Conservation (phyloP, 1,140 invertebrate species). For the Danaus melanippus region DNA sequence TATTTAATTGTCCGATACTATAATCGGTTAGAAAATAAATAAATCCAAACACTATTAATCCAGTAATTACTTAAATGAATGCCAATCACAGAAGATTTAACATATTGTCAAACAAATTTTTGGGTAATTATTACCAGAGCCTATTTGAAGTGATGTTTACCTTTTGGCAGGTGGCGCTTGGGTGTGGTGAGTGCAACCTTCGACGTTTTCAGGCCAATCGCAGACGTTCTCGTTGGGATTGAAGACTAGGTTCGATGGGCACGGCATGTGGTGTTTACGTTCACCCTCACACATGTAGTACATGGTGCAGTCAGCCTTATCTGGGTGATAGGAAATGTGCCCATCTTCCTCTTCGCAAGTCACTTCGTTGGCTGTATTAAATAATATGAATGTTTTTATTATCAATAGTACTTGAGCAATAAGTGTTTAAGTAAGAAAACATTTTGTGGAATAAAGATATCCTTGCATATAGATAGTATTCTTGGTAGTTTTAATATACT, state of each 20-base stretch:
- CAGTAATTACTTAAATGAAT: too few species aligned
- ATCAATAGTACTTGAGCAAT: background rate
- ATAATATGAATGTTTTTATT: conserved; percentile 4
- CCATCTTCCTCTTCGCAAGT: conserved; percentile 94
- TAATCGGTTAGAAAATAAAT: too few species aligned
- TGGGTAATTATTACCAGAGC: too few species aligned
- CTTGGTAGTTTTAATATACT: conserved; percentile 69
- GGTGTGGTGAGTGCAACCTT: conserved; percentile 87
- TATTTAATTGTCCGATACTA: too few species aligned
- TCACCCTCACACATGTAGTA: conserved; percentile 98
- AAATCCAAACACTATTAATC: too few species aligned
- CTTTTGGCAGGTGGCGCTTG: conserved; percentile 79
- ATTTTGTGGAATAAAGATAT: background rate
- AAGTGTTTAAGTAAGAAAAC: background rate
- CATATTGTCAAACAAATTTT: too few species aligned
- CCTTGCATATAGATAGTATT: background rate
- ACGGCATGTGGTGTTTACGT: conserved; percentile 97
- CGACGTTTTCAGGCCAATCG: conserved; percentile 96
- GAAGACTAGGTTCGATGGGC: conserved; percentile 93
- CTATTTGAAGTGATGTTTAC: conserved; percentile 22
- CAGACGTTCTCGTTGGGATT: conserved; percentile 95
- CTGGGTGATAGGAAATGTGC: conserved; percentile 92
- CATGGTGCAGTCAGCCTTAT: conserved; percentile 92
- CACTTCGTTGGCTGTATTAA: conserved; percentile 83
- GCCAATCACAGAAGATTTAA: too few species aligned